Base-by-base conservation (phyloP, 2,888 invertebrate species). In the Gastracanthus pulcherrimus region DNA sequence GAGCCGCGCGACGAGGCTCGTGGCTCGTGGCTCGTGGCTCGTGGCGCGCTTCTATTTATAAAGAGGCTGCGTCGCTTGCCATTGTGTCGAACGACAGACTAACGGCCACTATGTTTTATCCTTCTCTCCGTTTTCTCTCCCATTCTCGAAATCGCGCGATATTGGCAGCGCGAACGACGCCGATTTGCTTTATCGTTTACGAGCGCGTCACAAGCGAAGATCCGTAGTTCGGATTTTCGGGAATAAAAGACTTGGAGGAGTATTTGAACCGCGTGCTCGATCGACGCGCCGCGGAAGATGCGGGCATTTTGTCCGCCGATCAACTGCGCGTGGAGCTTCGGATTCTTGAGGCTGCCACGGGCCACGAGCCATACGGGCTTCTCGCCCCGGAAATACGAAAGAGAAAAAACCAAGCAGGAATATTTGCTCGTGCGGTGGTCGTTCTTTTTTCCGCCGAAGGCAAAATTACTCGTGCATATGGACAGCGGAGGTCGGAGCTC, bases 361-460 rank as follows among this genome's bases (percentile, higher is more conserved):
- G 45, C 41, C 3, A n/a, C 13, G n/a, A 45, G n/a, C n/a, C n/a
- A n/a, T 16, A 45, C 11, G 41, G 2, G 41, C 41, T 41, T 9
- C 41, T 9, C 41, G 41, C 41, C 3, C 41, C 41, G n/a, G n/a
- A 41, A 41, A 41, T 41, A 6, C 4, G 19, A 48, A 7, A 5
- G n/a, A 19, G 19, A 48, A 48, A 55, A 38, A 55, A 84, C 86
- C 87, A 88, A 86, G 48, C 84, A 81, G 84, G 83, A 88, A 88
- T 89, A 89, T 89, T 89, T 89, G 87, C 87, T 87, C 41, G 34
- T 29, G 31, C 36, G 36, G n/a, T n/a, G 3, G 19, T 34, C 2
- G 23, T 60, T 72, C 36, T 31, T 81, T 74, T 41, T 41, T 31
- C 41, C 34, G 58, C 58, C 74, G 74, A 58, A 70, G 76, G 76